Percentiles rank a stretch among this genome's conserved stretches.
These are phyloP conservation scores for Saimiri boliviensis DNA, from an alignment of 2,113 vertebrate genomes.

Conservation along the genomic window DNA sequence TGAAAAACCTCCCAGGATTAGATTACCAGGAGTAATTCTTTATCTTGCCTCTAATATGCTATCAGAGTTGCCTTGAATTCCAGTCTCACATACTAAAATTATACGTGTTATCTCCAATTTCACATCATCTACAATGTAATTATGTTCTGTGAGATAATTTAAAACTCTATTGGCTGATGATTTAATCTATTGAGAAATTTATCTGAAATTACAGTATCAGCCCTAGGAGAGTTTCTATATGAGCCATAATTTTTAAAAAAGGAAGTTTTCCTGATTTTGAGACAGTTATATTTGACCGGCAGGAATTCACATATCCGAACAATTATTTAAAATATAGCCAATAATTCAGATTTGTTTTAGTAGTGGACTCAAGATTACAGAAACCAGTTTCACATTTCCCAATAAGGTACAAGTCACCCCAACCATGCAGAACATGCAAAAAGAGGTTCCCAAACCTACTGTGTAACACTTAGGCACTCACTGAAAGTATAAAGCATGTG, in stretches of 20 bases:
- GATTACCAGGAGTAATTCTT: slow-evolving; percentile 28
- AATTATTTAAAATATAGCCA: not conserved
- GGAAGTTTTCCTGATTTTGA: not conserved
- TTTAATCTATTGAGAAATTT: not conserved
- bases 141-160: slow-evolving; percentile 33
- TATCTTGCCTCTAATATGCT: slow-evolving; percentile 53
- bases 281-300: not conserved
- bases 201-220: not conserved
- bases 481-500: not conserved
- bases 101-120: slow-evolving; percentile 23
- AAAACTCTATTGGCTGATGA: not conserved
- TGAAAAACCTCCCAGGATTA: slow-evolving; percentile 63
- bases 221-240: not conserved
- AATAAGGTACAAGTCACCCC: not conserved
- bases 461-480: too few species aligned
- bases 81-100: not conserved
- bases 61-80: not conserved
- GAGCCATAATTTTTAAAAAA: not conserved
- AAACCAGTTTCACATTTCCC: not conserved
- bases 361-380: not conserved
- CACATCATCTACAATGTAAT: not conserved
- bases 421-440: not conserved
- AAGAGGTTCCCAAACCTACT: not conserved
- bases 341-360: not conserved
- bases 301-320: not conserved